Conservation (phyloP, 2,113 vertebrate species). For the Tragelaphus strepsiceros region DNA sequence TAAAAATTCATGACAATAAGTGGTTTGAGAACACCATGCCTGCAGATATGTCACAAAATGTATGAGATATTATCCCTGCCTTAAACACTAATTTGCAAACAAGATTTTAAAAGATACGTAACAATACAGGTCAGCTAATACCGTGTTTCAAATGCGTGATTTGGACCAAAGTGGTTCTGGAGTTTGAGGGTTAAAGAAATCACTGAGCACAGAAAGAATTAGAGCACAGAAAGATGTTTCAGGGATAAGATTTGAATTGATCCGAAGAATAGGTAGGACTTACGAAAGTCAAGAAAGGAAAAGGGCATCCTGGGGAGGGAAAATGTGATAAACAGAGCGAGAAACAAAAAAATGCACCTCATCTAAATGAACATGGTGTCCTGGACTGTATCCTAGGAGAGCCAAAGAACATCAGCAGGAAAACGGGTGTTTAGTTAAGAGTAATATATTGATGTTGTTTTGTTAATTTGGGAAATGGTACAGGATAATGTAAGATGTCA, state of each 20-base stretch:
- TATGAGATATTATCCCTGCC: not conserved
- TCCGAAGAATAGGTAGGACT: not conserved
- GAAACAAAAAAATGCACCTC: not conserved
- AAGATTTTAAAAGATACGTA: not conserved
- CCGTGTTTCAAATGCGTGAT: not conserved
- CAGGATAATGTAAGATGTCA: not conserved
- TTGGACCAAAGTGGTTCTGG: not conserved
- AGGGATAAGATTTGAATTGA: not conserved
- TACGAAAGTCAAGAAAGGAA: not conserved
- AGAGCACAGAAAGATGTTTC: not conserved
- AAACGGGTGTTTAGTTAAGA: not conserved
- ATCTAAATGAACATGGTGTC: not conserved
- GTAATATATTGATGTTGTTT: not conserved
- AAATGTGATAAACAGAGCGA: not conserved
- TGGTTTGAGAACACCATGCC: not conserved
- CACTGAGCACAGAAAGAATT: not conserved
- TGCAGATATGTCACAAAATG: not conserved
- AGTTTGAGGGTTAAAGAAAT: not conserved
- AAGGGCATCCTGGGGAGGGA: not conserved
- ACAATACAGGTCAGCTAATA: not conserved
- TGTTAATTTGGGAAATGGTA: not conserved
- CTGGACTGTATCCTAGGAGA: not conserved
- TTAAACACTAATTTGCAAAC: not conserved
- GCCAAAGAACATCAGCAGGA: not conserved
- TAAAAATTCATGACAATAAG: not conserved